Evolutionary conservation across 2,113 vertebrate species (phyloP), one percentile per base, ranked within the genome.

Genomic region (Amblyopsis rosae): DNA sequence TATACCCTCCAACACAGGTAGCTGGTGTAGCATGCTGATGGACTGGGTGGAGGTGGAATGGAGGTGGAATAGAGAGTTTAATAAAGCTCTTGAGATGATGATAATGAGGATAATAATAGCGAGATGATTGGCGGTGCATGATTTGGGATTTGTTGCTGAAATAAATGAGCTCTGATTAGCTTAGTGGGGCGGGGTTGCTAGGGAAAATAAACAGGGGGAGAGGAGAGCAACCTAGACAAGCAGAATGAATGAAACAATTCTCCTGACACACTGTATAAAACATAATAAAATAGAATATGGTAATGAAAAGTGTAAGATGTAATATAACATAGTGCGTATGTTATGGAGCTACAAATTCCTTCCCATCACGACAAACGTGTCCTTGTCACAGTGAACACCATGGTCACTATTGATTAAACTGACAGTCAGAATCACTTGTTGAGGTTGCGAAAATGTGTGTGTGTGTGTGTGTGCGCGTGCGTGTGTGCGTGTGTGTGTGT

Each of bases 121-220:
- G 54, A 12, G 70, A 6, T 4, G 62, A 72, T 79, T 75, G 75
- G 70, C 81, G 75, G 76, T 59, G 81, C 53, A 12, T 54, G 83
- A 85, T 70, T 69, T 63, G 49, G 57, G 73, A 67, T 0, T 11
- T 11, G 56, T 69, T 66, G 55, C 79, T 72, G 17, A 75, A 77
- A 72, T 65, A 81, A 79, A 81, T 67, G 54, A 59, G 56, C 32
- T 15, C 45, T 45, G 62, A 76, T 78, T 70, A 80, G 71, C 32
- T 9, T 17, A 60, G 55, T 19, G 75, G 26, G 35, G 67, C 62
- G 75, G 72, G 5, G 88, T 88, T 88, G 75, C 87, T 60, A 82
- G 70, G 88, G 70, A 86, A 76, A 79, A 69, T 16, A 65, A 19
- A 10, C 11, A 51, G 49, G 49, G 49, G 49, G 9, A 51, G 49